Base-by-base conservation (phyloP, 2,113 vertebrate genomes). In the Oryzias woworae region DNA sequence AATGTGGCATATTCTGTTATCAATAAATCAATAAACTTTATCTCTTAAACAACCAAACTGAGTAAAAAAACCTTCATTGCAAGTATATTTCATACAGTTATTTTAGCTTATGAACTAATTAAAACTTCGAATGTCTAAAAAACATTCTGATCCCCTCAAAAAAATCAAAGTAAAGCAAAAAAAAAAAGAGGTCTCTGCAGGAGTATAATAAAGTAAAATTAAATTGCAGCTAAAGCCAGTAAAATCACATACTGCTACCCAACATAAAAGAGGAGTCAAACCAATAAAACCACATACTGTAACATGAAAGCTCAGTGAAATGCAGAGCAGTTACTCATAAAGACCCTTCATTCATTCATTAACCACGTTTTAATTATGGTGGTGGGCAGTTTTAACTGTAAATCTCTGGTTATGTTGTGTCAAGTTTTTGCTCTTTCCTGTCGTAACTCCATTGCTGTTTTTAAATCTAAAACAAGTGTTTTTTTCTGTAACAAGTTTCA, bases 301-400 rank as follows among this genome's bases (percentile, higher is more conserved):
- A 63, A 81, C 77, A 85, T 87, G 75, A 87, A 87, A 87, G 84
- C 66, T 17, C 13, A 52, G 68, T 49, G 64, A 55, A 69, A 72
- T 20, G 47, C 2, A 18, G 62, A 66, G 54, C 63, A 42, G 71
- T 81, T 52, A 22, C 69, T 70, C 62, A 75, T 55, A 45, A 53
- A 71, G 50, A 63, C 36, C 53, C 14, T 22, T 42, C 60, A 49
- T 31, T 73, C 57, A 18, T 66, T 71, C 69, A 69, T 78, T 77
- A 69, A 57, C 65, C 24, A 18, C 4, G 3, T 6, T 72, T 77
- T 77, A 80, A 77, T 85, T 64, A 68, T 49, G 45, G 46, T 0
- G 23, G 50, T 4, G 54, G 44, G 17, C 47, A 8, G 4, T 68
- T 74, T 57, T 44, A 46, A 6, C 4, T 5, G 18, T 24, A 24